Evolutionary conservation across 1,140 invertebrate species (phyloP).

Genomic region (Maniola jurtina): DNA sequence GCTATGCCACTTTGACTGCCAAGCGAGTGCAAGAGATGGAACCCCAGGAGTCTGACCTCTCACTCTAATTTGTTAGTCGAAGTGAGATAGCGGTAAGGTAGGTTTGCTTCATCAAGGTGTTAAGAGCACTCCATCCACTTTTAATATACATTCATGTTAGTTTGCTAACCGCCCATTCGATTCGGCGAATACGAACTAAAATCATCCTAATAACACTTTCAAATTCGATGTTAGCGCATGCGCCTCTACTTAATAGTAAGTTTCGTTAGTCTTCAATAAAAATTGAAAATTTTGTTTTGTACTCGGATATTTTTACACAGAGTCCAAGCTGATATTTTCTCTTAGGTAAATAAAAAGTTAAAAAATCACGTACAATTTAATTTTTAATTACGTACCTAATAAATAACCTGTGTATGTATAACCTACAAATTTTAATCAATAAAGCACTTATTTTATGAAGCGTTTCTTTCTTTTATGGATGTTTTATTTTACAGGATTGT

Average conservation of each 20-base stretch:
- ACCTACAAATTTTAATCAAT: constrained; percentile 70
- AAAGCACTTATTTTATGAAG: constrained; percentile 76
- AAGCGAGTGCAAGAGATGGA: too few species aligned
- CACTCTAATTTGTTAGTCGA: too few species aligned
- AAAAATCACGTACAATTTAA: constrained; percentile 57
- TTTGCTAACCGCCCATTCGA: too few species aligned
- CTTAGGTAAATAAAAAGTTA: constrained; percentile 25
- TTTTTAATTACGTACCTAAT: constrained; percentile 62
- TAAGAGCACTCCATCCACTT: too few species aligned
- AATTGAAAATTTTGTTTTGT: constrained; percentile 39
- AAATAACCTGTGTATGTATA: constrained; percentile 41
- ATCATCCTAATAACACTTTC: too few species aligned
- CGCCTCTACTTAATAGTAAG: background rate
- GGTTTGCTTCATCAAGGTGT: too few species aligned
- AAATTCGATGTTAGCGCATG: too few species aligned
- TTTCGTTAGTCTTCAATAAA: constrained; percentile 21
- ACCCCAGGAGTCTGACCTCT: too few species aligned
- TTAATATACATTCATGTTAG: too few species aligned
- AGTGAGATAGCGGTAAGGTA: too few species aligned
- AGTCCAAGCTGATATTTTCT: constrained; percentile 35
- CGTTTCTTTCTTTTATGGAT: constrained; percentile 44
- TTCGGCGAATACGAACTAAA: too few species aligned
- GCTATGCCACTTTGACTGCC: too few species aligned
- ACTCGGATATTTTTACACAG: constrained; percentile 23
- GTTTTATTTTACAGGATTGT: background rate